Evolutionary conservation across 2,113 vertebrate genomes (phyloP).

Genomic region (Clupea harengus): DNA sequence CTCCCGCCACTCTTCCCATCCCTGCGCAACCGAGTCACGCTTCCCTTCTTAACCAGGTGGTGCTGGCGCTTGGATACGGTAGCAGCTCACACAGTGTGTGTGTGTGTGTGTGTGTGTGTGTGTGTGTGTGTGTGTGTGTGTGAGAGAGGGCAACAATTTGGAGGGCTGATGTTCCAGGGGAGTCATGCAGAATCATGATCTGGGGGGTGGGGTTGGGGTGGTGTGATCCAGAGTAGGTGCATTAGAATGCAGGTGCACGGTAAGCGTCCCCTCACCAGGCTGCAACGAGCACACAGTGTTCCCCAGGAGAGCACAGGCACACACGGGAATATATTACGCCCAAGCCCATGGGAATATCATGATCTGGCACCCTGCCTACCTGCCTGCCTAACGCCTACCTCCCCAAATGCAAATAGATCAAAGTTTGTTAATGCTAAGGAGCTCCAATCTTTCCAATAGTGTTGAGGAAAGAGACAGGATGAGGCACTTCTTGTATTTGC

Average conservation of each 20-base stretch:
- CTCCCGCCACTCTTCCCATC: neutral
- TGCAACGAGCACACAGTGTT: constrained; percentile 55
- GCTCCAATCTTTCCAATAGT: neutral
- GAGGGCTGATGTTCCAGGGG: constrained; percentile 8
- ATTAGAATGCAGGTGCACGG: constrained; percentile 66
- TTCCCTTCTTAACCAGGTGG: neutral
- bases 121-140: neutral
- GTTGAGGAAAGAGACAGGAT: neutral
- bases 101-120: neutral
- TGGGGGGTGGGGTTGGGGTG: constrained; percentile 10
- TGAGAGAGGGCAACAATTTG: neutral
- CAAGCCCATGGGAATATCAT: constrained; percentile 17
- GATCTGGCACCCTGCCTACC: neutral
- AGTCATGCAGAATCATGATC: constrained; percentile 20
- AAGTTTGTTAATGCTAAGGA: neutral
- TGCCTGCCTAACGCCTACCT: constrained; percentile 15
- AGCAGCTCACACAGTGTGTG: neutral
- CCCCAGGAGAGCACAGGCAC: constrained; percentile 27
- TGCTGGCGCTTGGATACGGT: neutral
- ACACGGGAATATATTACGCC: neutral
- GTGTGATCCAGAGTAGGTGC: constrained; percentile 2
- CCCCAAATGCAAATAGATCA: constrained; percentile 40
- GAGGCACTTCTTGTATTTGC: neutral
- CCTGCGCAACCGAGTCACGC: neutral
- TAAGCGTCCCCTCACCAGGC: constrained; percentile 44